Evolutionary conservation across 2,888 invertebrate genomes (phyloP).

Genomic region (Bombylius discolor): DNA sequence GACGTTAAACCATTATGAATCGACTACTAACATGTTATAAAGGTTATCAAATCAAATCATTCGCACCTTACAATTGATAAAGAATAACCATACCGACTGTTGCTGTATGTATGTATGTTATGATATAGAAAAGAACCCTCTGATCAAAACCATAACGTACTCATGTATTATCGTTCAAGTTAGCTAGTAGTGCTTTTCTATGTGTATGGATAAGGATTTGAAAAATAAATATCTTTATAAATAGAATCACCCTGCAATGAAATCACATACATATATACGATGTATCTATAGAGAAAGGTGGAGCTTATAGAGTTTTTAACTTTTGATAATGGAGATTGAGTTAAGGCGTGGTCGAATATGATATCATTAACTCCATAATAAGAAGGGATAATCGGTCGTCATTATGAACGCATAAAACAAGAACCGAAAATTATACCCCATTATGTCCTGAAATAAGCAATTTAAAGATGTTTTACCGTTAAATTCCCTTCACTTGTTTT

Average conservation of each 20-base stretch:
- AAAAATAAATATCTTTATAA: too few species aligned
- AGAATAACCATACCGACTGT: too few species aligned
- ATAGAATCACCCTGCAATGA: neutral
- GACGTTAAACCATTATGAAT: neutral
- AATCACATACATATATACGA: too few species aligned
- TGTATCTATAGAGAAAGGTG: neutral
- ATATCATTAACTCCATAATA: neutral
- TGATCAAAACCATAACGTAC: too few species aligned
- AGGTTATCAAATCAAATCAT: neutral
- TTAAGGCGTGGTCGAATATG: neutral
- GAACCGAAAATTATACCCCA: constrained; percentile 5
- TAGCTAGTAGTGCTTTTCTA: too few species aligned
- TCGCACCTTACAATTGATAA: neutral
- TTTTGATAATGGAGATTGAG: neutral
- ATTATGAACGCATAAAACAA: constrained; percentile 12
- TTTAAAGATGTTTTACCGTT: too few species aligned
- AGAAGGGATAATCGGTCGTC: constrained; percentile 14
- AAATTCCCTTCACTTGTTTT: too few species aligned
- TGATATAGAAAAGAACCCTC: too few species aligned
- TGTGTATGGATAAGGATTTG: too few species aligned
- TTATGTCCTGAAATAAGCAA: too few species aligned
- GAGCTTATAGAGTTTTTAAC: neutral
- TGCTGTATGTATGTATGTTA: too few species aligned
- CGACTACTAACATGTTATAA: neutral
- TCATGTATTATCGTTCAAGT: too few species aligned